These are phyloP conservation scores for Acanthiza pusilla DNA, from an alignment of 2,797 vertebrate genomes.

Conservation along the genomic window DNA sequence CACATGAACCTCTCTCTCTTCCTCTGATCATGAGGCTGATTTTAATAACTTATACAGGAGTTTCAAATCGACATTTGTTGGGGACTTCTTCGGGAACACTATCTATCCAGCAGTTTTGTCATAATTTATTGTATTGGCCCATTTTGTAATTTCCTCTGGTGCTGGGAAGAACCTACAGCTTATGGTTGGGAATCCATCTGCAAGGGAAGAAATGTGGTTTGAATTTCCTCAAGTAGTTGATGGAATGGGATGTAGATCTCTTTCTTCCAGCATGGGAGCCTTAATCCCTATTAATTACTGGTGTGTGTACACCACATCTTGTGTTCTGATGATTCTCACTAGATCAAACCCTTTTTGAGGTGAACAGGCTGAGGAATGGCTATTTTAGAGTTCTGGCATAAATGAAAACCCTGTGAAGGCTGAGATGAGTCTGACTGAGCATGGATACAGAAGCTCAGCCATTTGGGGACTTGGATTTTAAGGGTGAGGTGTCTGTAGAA, in stretches of 20 bases:
- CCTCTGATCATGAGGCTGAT: neutral
- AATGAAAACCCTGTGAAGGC: neutral
- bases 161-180: neutral
- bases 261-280: neutral
- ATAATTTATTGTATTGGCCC: neutral
- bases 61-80: neutral
- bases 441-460: neutral
- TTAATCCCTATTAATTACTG: neutral
- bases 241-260: neutral
- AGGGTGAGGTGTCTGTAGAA: neutral
- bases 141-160: neutral
- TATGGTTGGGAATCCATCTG: neutral
- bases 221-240: neutral
- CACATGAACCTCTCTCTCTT: neutral
- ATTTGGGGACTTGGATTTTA: neutral
- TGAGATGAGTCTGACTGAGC: neutral
- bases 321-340: neutral
- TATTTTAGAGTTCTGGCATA: neutral
- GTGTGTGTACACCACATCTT: rapidly evolving
- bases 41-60: neutral
- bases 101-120: neutral
- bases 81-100: neutral
- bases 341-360: neutral
- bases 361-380: neutral
- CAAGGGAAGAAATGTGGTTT: neutral